Conservation (phyloP, 2,888 invertebrate genomes). For the Eugnorisma glareosa region DNA sequence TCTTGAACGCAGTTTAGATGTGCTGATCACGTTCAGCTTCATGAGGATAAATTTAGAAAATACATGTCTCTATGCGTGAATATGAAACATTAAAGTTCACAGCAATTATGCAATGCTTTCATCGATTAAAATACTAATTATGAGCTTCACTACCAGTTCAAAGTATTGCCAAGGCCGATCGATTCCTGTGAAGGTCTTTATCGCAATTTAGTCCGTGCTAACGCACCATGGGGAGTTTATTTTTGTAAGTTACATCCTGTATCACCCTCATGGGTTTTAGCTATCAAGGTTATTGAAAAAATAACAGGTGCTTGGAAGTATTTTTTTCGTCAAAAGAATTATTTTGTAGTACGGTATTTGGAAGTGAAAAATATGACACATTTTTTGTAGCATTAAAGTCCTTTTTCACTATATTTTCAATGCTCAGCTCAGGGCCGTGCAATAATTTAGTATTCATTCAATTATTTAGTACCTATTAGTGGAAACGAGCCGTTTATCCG, state of each 20-base stretch:
- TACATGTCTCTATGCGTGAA: background rate
- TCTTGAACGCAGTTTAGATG: background rate
- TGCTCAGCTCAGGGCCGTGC: too few species aligned
- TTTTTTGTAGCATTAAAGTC: too few species aligned
- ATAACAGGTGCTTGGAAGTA: background rate
- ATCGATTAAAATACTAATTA: constrained; percentile 26
- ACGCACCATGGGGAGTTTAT: constrained; percentile 13
- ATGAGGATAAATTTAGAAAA: background rate
- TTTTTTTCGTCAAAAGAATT: background rate
- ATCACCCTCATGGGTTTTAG: background rate
- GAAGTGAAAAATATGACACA: background rate
- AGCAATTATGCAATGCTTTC: constrained; percentile 23
- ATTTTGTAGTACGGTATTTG: background rate
- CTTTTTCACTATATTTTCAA: too few species aligned
- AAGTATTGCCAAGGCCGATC: constrained; percentile 47
- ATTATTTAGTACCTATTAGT: too few species aligned
- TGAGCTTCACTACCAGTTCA: constrained; percentile 22
- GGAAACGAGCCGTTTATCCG: too few species aligned
- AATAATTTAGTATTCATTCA: too few species aligned
- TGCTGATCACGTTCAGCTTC: too few species aligned
- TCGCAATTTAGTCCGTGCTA: constrained; percentile 22
- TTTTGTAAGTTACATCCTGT: constrained; percentile 5
- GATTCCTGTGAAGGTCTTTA: constrained; percentile 34
- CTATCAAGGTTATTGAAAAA: constrained; percentile 4
- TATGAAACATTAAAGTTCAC: background rate